Evolutionary conservation across 2,888 invertebrate species (phyloP), one percentile per base, ranked within the genome.

Genomic region (Ornithoptera priamus): DNA sequence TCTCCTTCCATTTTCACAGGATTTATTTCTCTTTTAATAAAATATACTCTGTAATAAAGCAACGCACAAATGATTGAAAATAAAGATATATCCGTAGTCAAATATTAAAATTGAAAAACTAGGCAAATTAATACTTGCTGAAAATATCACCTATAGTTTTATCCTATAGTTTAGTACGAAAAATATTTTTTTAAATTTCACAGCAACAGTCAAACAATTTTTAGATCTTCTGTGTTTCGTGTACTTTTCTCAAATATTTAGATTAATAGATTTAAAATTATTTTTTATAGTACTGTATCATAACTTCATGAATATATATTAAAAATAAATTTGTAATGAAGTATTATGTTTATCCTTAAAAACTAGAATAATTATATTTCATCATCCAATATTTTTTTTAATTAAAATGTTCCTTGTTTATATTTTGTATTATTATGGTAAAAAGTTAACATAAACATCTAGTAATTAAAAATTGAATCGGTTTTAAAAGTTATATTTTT

Each of bases 1-100:
- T 92, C 92, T 69, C 92, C 92, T 84, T 90, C 92, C 92, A 92
- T 92, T 84, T 80, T 84, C 63, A 59, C 17, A 17, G 30, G 36
- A 17, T 65, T 56, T 68, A 56, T 36, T 62, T 62, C 24, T 36
- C 50, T n/a, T 20, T 61, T 18, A 10, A 2, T 8, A 61, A 61
- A 17, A 39, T 36, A 39, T 39, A 39, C 10, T 61, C n/a, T 61
- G 61, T 2, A 61, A 61, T 53, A n/a, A n/a, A 53, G 2, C n/a
- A 18, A 46, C 8, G 7, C 50, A 15, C 17, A 15, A 18, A 17
- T 50, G 15, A 50, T 17, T 50, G 17, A 50, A n/a, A 53, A 53
- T n/a, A 18, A 53, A 46, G 6, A n/a, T 53, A n/a, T 53, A 18
- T 53, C 2, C 53, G 5, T n/a, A 53, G 0, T 18, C 0, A 10